Conservation (phyloP, 2,888 invertebrate species). For the Phengaris arion region DNA sequence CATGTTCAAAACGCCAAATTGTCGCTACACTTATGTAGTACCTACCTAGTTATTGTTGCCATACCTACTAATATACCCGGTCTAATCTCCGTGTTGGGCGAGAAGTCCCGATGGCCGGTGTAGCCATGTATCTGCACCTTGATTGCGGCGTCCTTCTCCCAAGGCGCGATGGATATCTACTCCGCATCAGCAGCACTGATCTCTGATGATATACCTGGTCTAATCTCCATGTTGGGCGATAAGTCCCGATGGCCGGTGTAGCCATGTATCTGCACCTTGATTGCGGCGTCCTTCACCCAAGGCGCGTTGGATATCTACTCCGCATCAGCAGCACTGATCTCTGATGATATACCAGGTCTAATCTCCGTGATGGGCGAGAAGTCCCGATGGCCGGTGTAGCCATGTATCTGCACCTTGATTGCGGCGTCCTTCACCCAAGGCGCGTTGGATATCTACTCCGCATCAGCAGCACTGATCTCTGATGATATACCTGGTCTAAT, state of each 20-base stretch:
- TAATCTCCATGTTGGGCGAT: constrained; percentile 79
- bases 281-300: constrained; percentile 65
- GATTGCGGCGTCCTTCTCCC: constrained; percentile 67
- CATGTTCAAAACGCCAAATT: no score
- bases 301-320: constrained; percentile 62
- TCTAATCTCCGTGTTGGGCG: constrained; percentile 60
- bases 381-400: constrained; percentile 81
- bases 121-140: constrained; percentile 83
- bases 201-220: constrained; percentile 70
- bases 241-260: constrained; percentile 81
- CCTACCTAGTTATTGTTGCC: no score
- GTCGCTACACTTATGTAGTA: no score
- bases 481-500: no score
- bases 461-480: constrained; percentile 58
- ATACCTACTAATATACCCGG: no score
- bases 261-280: constrained; percentile 82
- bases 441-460: constrained; percentile 58
- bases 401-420: constrained; percentile 81
- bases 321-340: constrained; percentile 48
- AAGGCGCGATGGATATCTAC: constrained; percentile 64
- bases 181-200: constrained; percentile 56
- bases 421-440: constrained; percentile 69
- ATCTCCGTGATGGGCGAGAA: constrained; percentile 69
- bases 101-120: constrained; percentile 79
- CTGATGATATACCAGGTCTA: no score